Evolutionary conservation across 2,113 vertebrate genomes (phyloP).

Genomic region (Osmerus mordax): DNA sequence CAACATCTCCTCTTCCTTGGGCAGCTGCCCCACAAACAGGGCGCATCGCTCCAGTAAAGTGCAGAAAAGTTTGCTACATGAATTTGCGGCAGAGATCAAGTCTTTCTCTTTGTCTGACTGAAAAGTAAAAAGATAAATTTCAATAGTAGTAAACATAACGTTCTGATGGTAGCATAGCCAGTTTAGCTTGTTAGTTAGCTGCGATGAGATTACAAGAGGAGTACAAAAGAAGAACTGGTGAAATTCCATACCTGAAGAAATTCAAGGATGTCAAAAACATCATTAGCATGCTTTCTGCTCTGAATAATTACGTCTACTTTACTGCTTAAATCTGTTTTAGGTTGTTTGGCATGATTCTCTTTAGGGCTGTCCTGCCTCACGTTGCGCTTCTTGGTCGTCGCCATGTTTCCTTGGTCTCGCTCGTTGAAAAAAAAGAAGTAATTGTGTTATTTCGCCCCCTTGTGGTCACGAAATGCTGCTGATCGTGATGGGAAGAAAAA

Average conservation of each 20-base stretch:
- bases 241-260: conserved; percentile 56
- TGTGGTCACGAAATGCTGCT: background rate
- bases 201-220: too few species aligned
- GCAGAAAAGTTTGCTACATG: conserved; percentile 79
- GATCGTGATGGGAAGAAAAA: too few species aligned
- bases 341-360: conserved; percentile 26
- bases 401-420: conserved; percentile 56
- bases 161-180: too few species aligned
- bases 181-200: too few species aligned
- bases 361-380: conserved; percentile 48
- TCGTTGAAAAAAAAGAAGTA: background rate
- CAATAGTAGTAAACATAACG: background rate
- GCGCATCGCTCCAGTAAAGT: conserved; percentile 77
- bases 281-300: conserved; percentile 77
- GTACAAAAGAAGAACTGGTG: background rate
- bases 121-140: background rate
- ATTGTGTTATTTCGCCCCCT: conserved; percentile 13
- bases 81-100: conserved; percentile 57
- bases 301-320: conserved; percentile 67
- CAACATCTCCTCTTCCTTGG: conserved; percentile 66
- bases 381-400: conserved; percentile 66
- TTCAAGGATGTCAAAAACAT: conserved; percentile 84
- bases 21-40: conserved; percentile 78
- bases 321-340: conserved; percentile 47
- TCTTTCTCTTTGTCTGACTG: conserved; percentile 78